A percentile compares a stretch with the other conserved stretches of the same genome.
Evolutionary conservation across 2,797 vertebrate species (phyloP).

Genomic region (Channa striata): DNA sequence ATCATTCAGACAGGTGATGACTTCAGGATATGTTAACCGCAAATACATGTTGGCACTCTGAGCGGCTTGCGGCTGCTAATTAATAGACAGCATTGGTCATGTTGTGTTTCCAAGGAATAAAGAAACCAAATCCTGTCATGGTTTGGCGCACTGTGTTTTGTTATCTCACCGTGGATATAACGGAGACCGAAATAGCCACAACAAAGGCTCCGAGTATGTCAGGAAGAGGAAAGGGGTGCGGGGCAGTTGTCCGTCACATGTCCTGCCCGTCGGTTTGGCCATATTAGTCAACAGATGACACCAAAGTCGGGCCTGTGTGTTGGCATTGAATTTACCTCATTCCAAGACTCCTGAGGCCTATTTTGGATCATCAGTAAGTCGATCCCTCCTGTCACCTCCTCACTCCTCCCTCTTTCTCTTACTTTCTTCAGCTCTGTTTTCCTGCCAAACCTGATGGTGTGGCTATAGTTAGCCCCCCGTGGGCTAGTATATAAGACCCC

Average conservation of each 20-base stretch:
- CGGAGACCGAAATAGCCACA: slow-evolving; percentile 42
- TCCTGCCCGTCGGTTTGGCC: slow-evolving; percentile 65
- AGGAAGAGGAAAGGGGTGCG: slow-evolving; percentile 14
- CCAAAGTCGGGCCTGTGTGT: slow-evolving; percentile 74
- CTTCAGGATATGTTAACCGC: slow-evolving; percentile 59
- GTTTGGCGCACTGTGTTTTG: slow-evolving; percentile 2
- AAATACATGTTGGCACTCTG: slow-evolving; percentile 29
- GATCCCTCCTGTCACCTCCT: slow-evolving; percentile 69
- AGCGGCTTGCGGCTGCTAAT: slow-evolving; percentile 22
- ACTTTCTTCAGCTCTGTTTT: slow-evolving; percentile 77
- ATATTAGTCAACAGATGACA: slow-evolving; percentile 82
- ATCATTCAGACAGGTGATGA: slow-evolving; percentile 70
- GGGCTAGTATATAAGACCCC: slow-evolving; percentile 89
- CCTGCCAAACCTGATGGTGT: slow-evolving; percentile 88
- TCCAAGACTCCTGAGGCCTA: slow-evolving; percentile 82
- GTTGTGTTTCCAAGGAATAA: slow-evolving; percentile 6
- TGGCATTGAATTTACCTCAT: slow-evolving; percentile 86
- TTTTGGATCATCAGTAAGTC: slow-evolving; percentile 80
- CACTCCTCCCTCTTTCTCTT: slow-evolving; percentile 80
- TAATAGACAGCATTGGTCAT: slow-evolving; percentile 33
- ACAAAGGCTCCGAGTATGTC: slow-evolving; percentile 38
- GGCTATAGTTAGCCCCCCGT: slow-evolving; percentile 90
- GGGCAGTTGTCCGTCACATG: slow-evolving; percentile 27
- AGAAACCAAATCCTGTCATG: slow-evolving; percentile 3
- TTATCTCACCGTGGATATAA: slow-evolving; percentile 18